Percentiles rank a stretch among this genome's conserved stretches.
phyloP scores from a whole-genome alignment of 2,113 vertebrate genomes.

The Nycticorax nycticorax region DNA sequence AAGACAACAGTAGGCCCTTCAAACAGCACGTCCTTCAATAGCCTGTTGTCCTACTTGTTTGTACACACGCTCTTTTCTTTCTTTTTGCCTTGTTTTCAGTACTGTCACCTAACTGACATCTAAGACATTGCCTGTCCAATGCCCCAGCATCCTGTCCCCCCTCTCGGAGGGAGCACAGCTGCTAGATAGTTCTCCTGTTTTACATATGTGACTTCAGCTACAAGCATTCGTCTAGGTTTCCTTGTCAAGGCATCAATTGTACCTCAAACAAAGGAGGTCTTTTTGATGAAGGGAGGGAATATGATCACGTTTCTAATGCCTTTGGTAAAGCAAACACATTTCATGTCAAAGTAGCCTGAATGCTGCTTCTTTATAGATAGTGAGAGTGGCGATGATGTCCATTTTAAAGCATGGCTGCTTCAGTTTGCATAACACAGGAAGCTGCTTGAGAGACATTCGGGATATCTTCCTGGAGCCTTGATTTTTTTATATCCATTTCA shows the following conservation, averaged over 20 bases:
- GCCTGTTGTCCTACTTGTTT: not conserved
- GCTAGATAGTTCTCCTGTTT: not conserved
- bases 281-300: not conserved
- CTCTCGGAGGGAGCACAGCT: not conserved
- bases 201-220: rapidly evolving
- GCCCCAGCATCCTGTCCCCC: not conserved
- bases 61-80: not conserved
- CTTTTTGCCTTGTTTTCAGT: not conserved
- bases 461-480: not conserved
- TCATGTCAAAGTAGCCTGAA: not conserved
- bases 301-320: not conserved
- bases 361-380: not conserved
- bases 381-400: not conserved
- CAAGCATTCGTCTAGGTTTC: rapidly evolving
- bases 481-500: not conserved
- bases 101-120: not conserved
- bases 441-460: not conserved
- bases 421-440: not conserved
- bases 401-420: not conserved
- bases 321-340: not conserved
- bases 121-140: not conserved
- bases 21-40: not conserved
- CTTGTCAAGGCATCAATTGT: not conserved
- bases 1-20: not conserved
- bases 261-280: not conserved